These are phyloP conservation scores for Orientallactaga bullata DNA, from an alignment of 2,113 vertebrate species.

Conservation along the genomic window DNA sequence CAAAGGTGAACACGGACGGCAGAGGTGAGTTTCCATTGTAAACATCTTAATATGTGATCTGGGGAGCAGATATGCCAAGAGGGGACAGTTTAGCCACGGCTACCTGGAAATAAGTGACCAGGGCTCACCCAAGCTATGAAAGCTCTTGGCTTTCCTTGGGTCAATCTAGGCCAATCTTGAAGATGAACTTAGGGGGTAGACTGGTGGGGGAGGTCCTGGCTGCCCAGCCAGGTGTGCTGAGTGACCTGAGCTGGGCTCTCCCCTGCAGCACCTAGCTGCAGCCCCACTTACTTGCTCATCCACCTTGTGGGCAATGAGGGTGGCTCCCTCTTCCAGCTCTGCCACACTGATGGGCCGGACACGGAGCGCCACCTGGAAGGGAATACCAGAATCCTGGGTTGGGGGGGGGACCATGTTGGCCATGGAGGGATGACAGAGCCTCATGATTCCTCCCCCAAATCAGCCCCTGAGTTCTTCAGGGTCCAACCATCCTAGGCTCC, in stretches of 20 bases:
- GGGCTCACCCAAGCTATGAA: neutral
- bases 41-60: rapidly evolving
- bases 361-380: slow-evolving; percentile 92
- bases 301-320: slow-evolving; percentile 92
- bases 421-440: neutral
- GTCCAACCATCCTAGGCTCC: neutral
- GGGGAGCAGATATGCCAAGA: neutral
- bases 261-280: neutral
- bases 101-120: too few species aligned
- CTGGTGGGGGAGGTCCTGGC: too few species aligned
- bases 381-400: neutral
- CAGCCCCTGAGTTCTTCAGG: neutral
- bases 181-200: too few species aligned
- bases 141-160: neutral
- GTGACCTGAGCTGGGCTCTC: neutral
- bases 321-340: slow-evolving; percentile 92
- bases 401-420: rapidly evolving
- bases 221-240: neutral
- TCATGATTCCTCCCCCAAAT: neutral
- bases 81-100: neutral
- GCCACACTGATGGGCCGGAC: slow-evolving; percentile 93
- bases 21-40: neutral
- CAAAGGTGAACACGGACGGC: neutral
- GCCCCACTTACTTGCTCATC: slow-evolving; percentile 91
- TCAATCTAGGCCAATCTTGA: neutral